phyloP scores from a whole-genome alignment of 92 coral and sea anemone species.

The Plumapathes pennacea region DNA sequence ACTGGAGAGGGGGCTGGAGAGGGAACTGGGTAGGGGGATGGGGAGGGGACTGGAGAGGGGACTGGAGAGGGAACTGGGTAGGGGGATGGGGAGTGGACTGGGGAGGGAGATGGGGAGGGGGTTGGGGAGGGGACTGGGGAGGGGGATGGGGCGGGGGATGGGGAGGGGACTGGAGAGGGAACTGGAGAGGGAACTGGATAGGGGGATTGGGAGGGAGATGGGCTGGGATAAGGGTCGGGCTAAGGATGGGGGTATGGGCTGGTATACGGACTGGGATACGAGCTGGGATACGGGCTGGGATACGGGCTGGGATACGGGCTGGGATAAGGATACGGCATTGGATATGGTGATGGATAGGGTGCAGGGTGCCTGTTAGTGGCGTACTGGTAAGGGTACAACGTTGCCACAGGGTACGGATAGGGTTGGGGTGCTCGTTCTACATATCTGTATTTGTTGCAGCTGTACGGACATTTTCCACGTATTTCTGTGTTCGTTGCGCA shows the following conservation, averaged over 20 bases:
- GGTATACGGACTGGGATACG: too few species aligned
- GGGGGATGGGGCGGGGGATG: constrained; percentile 10
- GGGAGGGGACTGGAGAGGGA: constrained; percentile 6
- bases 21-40: constrained; percentile 2
- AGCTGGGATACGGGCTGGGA: too few species aligned
- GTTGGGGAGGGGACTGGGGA: constrained; percentile 12
- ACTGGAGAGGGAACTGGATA: constrained; percentile 5
- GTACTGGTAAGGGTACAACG: too few species aligned
- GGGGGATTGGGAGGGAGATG: constrained; percentile 48
- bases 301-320: too few species aligned
- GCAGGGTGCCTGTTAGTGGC: too few species aligned
- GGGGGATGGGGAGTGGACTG: constrained; percentile 4
- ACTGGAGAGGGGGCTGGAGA: constrained; percentile 1
- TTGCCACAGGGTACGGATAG: too few species aligned
- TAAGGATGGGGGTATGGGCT: too few species aligned
- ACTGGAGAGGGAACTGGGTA: constrained; percentile 10
- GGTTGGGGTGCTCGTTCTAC: constrained; percentile 10
- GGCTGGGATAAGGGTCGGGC: constrained; percentile 36
- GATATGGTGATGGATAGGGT: too few species aligned
- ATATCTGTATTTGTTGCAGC: constrained; percentile 22
- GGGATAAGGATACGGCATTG: too few species aligned
- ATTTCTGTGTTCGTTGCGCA: constrained; percentile 22
- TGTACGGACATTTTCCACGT: constrained; percentile 23
- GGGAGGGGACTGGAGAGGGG: not conserved
- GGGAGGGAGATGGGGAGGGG: constrained; percentile 12